Base-by-base conservation (phyloP, 2,888 invertebrate genomes). In the Phortica magna region DNA sequence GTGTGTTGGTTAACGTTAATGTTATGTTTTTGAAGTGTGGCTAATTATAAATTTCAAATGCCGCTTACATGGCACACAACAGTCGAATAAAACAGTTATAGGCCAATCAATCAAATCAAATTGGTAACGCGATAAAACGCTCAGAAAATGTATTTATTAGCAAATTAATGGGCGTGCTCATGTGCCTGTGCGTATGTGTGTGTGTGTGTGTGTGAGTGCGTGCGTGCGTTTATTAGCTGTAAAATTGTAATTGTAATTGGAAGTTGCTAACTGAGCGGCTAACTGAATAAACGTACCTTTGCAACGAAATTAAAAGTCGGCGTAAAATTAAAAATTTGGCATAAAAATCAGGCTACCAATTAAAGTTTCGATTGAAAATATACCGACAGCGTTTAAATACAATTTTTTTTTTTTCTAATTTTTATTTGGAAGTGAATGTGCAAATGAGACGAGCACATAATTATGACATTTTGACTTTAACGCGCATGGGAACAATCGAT, bases 321-420 rank as follows among this genome's bases (percentile, higher is more conserved):
- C 22, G 70, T 71, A 71, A 53, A 71, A 71, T 71, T 71, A 71
- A 71, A 61, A 71, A 71, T 71, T 71, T 71, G 53, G 70, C 70
- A 71, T 71, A 53, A 53, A 71, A 71, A 71, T 71, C 70, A 71
- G 70, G 70, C 70, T 71, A 71, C 53, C 70, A 71, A 71, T 71
- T 71, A 71, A 71, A 39, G 42, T 71, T 71, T 55, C 53, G 53
- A 71, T 71, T 71, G 70, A 55, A 71, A 71, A 53, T 71, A 22
- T 53, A 53, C 70, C 48, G 70, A 53, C 70, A 53, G 19, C 53
- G 70, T 55, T 71, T 71, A 71, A 71, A 43, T 53, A 12, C 55
- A 12, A 12, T 17, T 55, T 17, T 31, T 31, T 31, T 31, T 31
- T 31, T 31, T 31, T 1, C 31, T 31, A 0, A 4, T 31, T 31